Conservation (phyloP, 2,888 invertebrate genomes). For the Campoletis raptor region DNA sequence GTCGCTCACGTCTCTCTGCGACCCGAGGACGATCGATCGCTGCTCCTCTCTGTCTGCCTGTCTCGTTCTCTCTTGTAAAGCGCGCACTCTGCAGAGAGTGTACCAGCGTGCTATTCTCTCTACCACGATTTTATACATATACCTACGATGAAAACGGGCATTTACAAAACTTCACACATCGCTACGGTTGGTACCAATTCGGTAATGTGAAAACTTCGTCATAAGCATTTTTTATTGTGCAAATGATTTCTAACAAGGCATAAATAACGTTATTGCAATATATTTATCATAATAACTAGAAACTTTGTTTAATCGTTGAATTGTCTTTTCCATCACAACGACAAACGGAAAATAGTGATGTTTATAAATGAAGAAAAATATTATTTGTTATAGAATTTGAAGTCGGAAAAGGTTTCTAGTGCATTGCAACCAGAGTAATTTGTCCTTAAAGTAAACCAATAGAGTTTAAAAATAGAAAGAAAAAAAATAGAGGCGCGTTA, state of each 20-base stretch:
- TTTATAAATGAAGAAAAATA: background rate
- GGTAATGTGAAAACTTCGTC: background rate
- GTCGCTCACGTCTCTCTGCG: constrained; percentile 70
- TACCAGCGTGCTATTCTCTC: constrained; percentile 41
- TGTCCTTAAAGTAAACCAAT: background rate
- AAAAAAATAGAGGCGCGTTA: background rate
- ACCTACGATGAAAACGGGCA: background rate
- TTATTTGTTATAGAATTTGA: background rate
- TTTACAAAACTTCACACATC: constrained; percentile 17
- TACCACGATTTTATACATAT: constrained; percentile 1
- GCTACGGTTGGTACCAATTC: constrained; percentile 6
- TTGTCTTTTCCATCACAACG: background rate
- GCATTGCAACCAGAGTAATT: background rate
- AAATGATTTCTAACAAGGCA: background rate
- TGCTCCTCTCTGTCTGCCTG: constrained; percentile 63
- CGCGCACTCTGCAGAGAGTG: constrained; percentile 27
- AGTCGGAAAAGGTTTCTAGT: background rate
- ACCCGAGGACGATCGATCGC: constrained; percentile 80
- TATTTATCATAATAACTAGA: background rate
- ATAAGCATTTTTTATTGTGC: background rate
- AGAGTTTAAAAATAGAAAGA: background rate
- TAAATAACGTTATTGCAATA: background rate
- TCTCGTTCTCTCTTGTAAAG: constrained; percentile 59
- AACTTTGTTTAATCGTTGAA: background rate
- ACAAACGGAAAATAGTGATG: background rate